These are phyloP conservation scores for Cottoperca gobio DNA, from an alignment of 2,797 vertebrate genomes.

Conservation along the genomic window DNA sequence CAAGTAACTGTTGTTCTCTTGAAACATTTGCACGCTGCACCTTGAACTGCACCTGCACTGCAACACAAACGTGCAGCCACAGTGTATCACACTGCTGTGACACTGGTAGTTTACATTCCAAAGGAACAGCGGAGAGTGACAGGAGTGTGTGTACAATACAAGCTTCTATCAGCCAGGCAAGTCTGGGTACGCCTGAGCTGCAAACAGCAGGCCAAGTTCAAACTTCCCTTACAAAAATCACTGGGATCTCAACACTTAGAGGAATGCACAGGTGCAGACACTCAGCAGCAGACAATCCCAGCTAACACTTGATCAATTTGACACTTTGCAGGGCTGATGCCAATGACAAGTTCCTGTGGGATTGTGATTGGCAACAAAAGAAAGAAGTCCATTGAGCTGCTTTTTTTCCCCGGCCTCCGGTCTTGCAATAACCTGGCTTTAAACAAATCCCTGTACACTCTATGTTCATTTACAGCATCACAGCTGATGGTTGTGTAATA, in stretches of 20 bases:
- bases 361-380: slow-evolving; percentile 53
- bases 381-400: slow-evolving; percentile 40
- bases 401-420: not conserved
- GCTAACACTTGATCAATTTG: slow-evolving; percentile 69
- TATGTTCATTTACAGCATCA: slow-evolving; percentile 58
- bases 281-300: slow-evolving; percentile 63
- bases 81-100: slow-evolving; percentile 33
- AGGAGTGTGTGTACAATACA: slow-evolving; percentile 71
- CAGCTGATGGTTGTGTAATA: slow-evolving; percentile 79
- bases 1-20: slow-evolving; percentile 20
- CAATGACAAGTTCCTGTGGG: slow-evolving; percentile 59
- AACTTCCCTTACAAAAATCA: slow-evolving; percentile 51
- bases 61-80: slow-evolving; percentile 42
- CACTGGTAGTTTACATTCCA: slow-evolving; percentile 73
- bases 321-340: slow-evolving; percentile 56
- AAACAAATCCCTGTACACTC: slow-evolving; percentile 38
- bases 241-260: slow-evolving; percentile 54
- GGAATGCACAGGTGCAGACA: slow-evolving; percentile 82
- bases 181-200: slow-evolving; percentile 71
- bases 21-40: slow-evolving; percentile 35
- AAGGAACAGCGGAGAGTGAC: slow-evolving; percentile 66
- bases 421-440: slow-evolving; percentile 24
- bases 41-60: slow-evolving; percentile 60
- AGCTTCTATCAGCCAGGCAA: slow-evolving; percentile 66
- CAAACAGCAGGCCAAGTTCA: slow-evolving; percentile 74